Percentiles rank a stretch among this genome's conserved stretches.
These are phyloP conservation scores for Ciconia boyciana DNA, from an alignment of 2,113 vertebrate genomes.

Conservation along the genomic window DNA sequence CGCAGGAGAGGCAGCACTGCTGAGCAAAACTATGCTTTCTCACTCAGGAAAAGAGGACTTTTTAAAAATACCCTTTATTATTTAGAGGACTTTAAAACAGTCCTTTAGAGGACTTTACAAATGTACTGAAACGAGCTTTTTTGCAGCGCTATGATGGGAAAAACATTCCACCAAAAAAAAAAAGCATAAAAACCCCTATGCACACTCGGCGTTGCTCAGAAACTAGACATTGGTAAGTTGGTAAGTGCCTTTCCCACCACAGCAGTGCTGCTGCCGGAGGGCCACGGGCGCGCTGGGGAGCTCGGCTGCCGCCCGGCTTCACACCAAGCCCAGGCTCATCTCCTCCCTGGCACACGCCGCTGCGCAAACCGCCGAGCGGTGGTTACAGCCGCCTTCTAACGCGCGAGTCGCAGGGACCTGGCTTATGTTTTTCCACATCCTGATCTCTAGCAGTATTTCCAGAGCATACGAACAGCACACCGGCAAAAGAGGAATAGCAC, in stretches of 20 bases:
- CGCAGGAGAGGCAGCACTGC: background rate
- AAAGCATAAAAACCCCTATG: too few species aligned
- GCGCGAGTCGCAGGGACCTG: fast-evolving
- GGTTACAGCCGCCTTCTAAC: background rate
- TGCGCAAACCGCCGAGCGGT: fast-evolving
- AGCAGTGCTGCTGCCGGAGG: background rate
- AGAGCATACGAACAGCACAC: background rate
- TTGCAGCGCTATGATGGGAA: background rate
- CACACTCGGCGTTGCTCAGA: background rate
- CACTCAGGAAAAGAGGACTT: background rate
- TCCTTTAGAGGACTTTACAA: background rate
- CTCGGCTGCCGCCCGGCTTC: background rate
- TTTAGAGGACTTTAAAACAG: background rate
- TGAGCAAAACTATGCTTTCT: background rate
- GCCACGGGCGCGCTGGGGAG: background rate
- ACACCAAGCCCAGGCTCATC: background rate
- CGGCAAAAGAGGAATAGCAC: background rate
- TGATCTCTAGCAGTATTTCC: background rate
- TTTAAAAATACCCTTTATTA: background rate
- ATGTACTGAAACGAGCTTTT: background rate
- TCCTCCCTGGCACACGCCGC: background rate
- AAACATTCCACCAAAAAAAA: background rate
- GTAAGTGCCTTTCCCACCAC: background rate
- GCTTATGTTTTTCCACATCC: background rate
- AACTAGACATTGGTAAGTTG: too few species aligned